Evolutionary conservation across 1,140 invertebrate species (phyloP), one percentile per base, ranked within the genome.

Genomic region (Hypothenemus hampei): DNA sequence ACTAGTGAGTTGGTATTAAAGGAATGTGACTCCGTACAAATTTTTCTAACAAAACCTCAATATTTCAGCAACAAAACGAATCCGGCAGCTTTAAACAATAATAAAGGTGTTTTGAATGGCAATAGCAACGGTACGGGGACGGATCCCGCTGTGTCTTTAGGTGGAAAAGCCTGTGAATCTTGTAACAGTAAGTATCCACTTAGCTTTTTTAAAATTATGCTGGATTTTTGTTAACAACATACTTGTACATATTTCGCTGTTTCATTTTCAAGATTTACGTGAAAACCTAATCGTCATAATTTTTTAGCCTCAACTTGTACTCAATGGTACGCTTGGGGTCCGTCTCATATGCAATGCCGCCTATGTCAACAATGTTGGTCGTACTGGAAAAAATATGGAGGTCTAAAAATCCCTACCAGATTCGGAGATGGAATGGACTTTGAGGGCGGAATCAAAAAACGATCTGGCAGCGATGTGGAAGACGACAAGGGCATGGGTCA

Each of bases 321-420:
- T 58, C 91, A 98, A 73, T 99, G 97, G 97, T 98, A 96, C 69
- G 80, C 91, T 18, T 98, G 94, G 93, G 92, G 90, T 39, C 91
- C 91, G 31, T 81, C 88, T 23, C 85, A 92, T 65, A 80, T 89
- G 76, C 88, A 94, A 65, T 91, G 90, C 73, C 85, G 93, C 57
- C 75, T 99, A 8, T 99, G 97, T 75, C 84, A 87, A 57, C 76
- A 80, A 3, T 99, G 97, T 75, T 98, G 95, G 95, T 82, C 82
- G 23, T 97, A 97, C 72, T 99, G 95, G 93, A 98, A 98, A 73
- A 97, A 97, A 71, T 97, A 96, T 74, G 96, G 95, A 47, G 96
- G 95, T 60, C 81, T 98, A 13, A 97, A 96, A 75, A 72, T 74
- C 45, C 79, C 80, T 6, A 77, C 79, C 4, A 74, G 78, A 36